Evolutionary conservation across 2,888 invertebrate species (phyloP).

Genomic region (Lithosia quadra): DNA sequence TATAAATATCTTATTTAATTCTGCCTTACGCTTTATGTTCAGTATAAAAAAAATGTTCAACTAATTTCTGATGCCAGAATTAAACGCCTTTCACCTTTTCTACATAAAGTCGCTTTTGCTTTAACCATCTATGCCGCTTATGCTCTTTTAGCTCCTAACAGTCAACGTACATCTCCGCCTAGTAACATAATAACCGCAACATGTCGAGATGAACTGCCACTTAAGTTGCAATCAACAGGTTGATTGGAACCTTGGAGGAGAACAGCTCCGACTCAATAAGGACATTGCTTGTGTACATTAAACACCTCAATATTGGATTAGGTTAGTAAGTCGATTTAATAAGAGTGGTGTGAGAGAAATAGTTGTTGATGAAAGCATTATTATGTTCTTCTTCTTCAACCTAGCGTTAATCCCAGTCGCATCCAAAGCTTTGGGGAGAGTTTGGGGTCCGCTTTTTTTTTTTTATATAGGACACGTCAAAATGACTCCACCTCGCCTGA

Average conservation of each 20-base stretch:
- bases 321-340: not conserved
- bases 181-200: slow-evolving; percentile 3
- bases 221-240: slow-evolving; percentile 72
- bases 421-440: too few relatives aligned
- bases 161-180: not conserved
- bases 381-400: too few relatives aligned
- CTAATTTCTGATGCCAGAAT: not conserved
- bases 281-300: slow-evolving; percentile 48
- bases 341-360: too few relatives aligned
- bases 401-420: too few relatives aligned
- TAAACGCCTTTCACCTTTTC: not conserved
- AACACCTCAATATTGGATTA: slow-evolving; percentile 27
- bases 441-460: too few relatives aligned
- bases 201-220: slow-evolving; percentile 50
- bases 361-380: not conserved
- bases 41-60: too few relatives aligned
- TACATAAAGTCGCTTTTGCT: not conserved
- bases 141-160: not conserved
- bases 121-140: not conserved
- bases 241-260: slow-evolving; percentile 61
- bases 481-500: too few relatives aligned
- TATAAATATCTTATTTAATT: too few relatives aligned
- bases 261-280: slow-evolving; percentile 62
- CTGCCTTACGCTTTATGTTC: too few relatives aligned
- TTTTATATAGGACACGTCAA: too few relatives aligned